phyloP scores from a whole-genome alignment of 2,113 vertebrate genomes.

The Cochlearius cochlearius region DNA sequence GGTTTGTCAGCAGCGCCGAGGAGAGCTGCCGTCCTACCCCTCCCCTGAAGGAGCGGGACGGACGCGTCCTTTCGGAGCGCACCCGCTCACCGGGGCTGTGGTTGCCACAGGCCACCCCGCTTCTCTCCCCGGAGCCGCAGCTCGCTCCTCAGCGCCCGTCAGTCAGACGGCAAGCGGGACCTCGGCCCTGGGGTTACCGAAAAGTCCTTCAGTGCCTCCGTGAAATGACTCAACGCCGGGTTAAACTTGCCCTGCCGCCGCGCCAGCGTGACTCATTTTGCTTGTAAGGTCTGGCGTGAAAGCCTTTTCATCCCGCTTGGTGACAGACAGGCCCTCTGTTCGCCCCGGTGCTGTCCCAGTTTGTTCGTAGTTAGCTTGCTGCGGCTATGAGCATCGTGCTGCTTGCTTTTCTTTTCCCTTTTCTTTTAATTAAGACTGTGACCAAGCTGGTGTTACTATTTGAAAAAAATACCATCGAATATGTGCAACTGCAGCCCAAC shows the following conservation, averaged over 20 bases:
- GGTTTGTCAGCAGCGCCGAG: too few species aligned
- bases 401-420: not conserved
- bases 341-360: not conserved
- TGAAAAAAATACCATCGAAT: not conserved
- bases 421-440: not conserved
- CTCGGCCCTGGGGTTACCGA: accelerated
- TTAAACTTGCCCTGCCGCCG: not conserved
- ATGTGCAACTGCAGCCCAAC: not conserved
- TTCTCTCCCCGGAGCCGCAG: not conserved
- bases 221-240: not conserved
- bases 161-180: accelerated
- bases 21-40: accelerated
- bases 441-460: not conserved
- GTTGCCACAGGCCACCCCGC: not conserved
- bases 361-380: not conserved
- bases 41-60: not conserved
- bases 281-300: not conserved
- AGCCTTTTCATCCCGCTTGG: not conserved
- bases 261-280: not conserved
- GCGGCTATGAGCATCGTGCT: not conserved
- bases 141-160: not conserved
- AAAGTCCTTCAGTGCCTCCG: not conserved
- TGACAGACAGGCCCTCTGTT: not conserved
- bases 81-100: not conserved
- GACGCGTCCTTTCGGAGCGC: not conserved